Base-by-base conservation (phyloP, 2,797 vertebrate genomes). In the Simalia tracyae region DNA sequence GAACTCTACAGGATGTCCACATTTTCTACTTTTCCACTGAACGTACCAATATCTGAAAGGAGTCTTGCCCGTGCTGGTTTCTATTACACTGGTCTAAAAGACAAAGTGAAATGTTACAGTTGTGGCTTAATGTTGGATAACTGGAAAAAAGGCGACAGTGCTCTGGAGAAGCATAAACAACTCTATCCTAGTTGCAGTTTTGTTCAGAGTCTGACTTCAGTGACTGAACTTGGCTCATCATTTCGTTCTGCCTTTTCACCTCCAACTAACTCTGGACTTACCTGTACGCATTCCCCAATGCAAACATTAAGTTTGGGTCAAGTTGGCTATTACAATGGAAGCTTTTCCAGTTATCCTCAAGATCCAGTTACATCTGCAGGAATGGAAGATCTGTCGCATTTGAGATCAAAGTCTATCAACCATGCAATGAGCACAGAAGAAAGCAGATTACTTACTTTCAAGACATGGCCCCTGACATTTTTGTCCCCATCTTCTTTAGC, bases 1-100 rank as follows among this genome's bases (percentile, higher is more conserved):
- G 99, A 99, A 88, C 98, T 99, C 89, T 99, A 98, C 95, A 97
- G 99, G 93, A 98, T 99, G 95, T 99, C 99, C 0, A 99, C 99
- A 0, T 99, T 98, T 87, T 99, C 99, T 0, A 96, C 98, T 54
- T 99, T 99, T 94, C 99, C 99, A 0, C 0, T 92, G 0, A 98
- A 98, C 0, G 96, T 96, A 0, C 96, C 98, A 0, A 98, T 99
- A 15, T 99, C 98, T 0, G 99, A 99, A 95, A 97, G 99, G 63
- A 99, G 98, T 91, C 98, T 99, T 86, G 99, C 99, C 0, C 98
- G 98, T n/a, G 99, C 99, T 4, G 99, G 99, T 0, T 99, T 99
- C 97, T 99, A 98, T 95, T 99, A 99, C 96, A 99, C 98, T 0
- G 99, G 99, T 1, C 94, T 98, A 50, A 98, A 98, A 0, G 99